phyloP scores from a whole-genome alignment of 2,888 invertebrate genomes.

The Napeogenes inachia region DNA sequence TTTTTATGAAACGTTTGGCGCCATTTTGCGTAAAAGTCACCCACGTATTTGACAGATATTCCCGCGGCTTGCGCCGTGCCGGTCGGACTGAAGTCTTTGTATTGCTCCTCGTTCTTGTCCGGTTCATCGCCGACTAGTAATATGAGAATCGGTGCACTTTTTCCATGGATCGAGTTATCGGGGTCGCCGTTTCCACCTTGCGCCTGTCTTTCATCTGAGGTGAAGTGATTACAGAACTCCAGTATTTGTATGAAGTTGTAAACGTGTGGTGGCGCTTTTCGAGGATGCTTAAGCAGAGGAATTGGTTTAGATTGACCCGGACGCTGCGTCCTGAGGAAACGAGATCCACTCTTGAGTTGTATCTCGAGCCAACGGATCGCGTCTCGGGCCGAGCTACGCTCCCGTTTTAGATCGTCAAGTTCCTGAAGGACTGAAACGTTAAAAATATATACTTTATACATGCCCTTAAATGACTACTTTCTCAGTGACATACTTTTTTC shows the following conservation, averaged over 20 bases:
- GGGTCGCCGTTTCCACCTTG: constrained; percentile 60
- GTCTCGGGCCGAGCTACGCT: constrained; percentile 89
- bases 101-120: constrained; percentile 59
- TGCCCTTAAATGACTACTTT: too few species aligned
- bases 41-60: constrained; percentile 88
- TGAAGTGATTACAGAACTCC: constrained; percentile 89
- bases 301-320: constrained; percentile 87
- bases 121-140: constrained; percentile 82
- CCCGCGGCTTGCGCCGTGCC: constrained; percentile 89
- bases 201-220: constrained; percentile 57
- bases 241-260: constrained; percentile 88
- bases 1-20: constrained; percentile 80
- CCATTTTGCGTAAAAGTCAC: constrained; percentile 90
- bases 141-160: constrained; percentile 81
- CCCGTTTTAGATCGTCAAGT: constrained; percentile 91
- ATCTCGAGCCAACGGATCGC: constrained; percentile 95
- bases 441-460: too few species aligned
- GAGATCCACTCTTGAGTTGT: constrained; percentile 90
- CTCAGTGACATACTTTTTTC: too few species aligned
- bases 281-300: constrained; percentile 72
- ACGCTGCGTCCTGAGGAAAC: constrained; percentile 91
- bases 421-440: constrained; percentile 88
- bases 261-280: constrained; percentile 65
- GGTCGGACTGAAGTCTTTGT: constrained; percentile 83
- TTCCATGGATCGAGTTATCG: constrained; percentile 47